These are phyloP conservation scores for Microplitis manilae DNA, from an alignment of 2,888 invertebrate species.

Conservation along the genomic window DNA sequence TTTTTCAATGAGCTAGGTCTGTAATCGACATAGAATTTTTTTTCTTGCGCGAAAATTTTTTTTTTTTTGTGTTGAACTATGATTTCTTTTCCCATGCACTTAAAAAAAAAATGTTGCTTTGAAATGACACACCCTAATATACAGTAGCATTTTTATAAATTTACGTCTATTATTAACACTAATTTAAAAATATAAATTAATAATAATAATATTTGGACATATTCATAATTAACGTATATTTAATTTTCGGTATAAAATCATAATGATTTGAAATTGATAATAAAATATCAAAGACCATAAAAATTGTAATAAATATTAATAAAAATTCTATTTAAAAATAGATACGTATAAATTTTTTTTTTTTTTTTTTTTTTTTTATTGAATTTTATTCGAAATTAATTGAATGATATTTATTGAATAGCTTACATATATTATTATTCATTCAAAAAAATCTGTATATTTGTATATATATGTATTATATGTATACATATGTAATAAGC, in stretches of 20 bases:
- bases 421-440: not conserved
- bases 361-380: slow-evolving; percentile 3
- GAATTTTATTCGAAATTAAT: slow-evolving; percentile 9
- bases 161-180: not conserved
- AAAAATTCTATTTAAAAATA: not conserved
- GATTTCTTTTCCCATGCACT: too few species aligned
- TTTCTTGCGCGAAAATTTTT: too few species aligned
- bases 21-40: too few species aligned
- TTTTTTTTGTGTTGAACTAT: too few species aligned
- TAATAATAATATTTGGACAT: not conserved
- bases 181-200: not conserved
- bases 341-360: not conserved
- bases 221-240: not conserved
- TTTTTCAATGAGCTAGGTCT: too few species aligned
- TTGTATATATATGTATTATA: not conserved
- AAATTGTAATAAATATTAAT: slow-evolving; percentile 3
- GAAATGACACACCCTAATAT: too few species aligned
- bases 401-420: slow-evolving; percentile 10
- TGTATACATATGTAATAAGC: not conserved
- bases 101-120: too few species aligned
- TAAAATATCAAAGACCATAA: not conserved
- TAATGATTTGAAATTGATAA: not conserved
- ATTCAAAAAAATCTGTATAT: not conserved
- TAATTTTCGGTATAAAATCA: not conserved
- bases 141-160: not conserved